Evolutionary conservation across 2,113 vertebrate genomes (phyloP), one percentile per base, ranked within the genome.

Genomic region (Elaphurus davidianus): DNA sequence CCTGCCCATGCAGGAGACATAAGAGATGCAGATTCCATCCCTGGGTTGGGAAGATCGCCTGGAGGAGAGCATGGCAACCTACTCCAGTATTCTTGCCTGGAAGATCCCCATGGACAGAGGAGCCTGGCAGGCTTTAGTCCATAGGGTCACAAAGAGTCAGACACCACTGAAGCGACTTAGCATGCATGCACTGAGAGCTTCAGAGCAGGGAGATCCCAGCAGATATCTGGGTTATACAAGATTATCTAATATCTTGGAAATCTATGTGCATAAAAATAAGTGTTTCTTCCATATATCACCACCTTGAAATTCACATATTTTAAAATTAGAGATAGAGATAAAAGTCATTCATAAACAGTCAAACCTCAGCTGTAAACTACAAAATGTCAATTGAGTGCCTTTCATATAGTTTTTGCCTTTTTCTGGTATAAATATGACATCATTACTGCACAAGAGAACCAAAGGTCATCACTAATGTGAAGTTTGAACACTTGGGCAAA

Each of bases 371-470:
- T 94, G 87, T 98, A 98, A 98, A 98, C 97, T 98, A 96, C 97
- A 84, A 87, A 76, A 30, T 27, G 30, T 52, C 67, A 95, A 81
- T n/a, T 71, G 96, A 59, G 59, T 71, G 83, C 93, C 87, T 95
- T 92, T 92, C 78, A 85, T 95, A 92, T 82, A 97, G 85, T 5
- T 90, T 98, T 98, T 95, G 7, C 33, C 17, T 45, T 98, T 98
- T 85, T 95, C 93, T 92, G 11, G 0, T 62, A 54, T 78, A 43
- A 5, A 36, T 97, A 92, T 92, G 6, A 76, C 88, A 43, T 97
- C 19, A 64, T 7, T 98, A 98, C 98, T 98, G 97, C 96, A 40
- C n/a, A 83, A 50, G 98, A 97, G 95, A 98, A 96, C 19, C 87
- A 47, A 74, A 96, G 79, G 71, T 88, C 79, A 50, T 97, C 95